These are phyloP conservation scores for Thera britannica DNA, from an alignment of 2,888 invertebrate genomes.

Conservation along the genomic window DNA sequence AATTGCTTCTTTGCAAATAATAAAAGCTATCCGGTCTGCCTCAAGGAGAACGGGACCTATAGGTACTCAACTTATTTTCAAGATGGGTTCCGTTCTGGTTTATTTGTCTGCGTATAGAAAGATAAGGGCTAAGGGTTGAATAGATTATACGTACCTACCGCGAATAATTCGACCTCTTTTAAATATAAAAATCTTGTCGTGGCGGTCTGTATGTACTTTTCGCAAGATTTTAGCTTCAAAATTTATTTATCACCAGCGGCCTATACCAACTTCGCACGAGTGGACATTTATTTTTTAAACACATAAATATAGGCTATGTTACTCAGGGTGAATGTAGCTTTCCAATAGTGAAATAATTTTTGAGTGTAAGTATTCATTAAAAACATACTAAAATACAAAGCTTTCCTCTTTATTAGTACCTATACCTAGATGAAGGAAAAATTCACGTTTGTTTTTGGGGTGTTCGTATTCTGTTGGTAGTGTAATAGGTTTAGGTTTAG, in stretches of 20 bases:
- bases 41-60: constrained; percentile 20
- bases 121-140: constrained; percentile 3
- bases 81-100: constrained; percentile 5
- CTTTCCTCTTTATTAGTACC: too few relatives aligned
- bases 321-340: too few relatives aligned
- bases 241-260: background rate
- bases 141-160: background rate
- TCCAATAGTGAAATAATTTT: too few relatives aligned
- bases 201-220: background rate
- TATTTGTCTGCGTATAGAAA: constrained; percentile 9
- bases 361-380: too few relatives aligned
- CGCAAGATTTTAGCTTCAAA: background rate
- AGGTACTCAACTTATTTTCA: constrained; percentile 4
- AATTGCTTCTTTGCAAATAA: constrained; percentile 20
- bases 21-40: constrained; percentile 31
- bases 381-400: too few relatives aligned
- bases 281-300: too few relatives aligned
- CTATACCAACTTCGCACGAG: too few relatives aligned
- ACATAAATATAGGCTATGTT: too few relatives aligned
- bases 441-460: too few relatives aligned
- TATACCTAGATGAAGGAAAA: too few relatives aligned
- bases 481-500: too few relatives aligned
- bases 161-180: background rate
- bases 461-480: too few relatives aligned
- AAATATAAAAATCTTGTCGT: background rate